Evolutionary conservation across 2,113 vertebrate species (phyloP), one percentile per base, ranked within the genome.

Genomic region (Sorex fumeus): DNA sequence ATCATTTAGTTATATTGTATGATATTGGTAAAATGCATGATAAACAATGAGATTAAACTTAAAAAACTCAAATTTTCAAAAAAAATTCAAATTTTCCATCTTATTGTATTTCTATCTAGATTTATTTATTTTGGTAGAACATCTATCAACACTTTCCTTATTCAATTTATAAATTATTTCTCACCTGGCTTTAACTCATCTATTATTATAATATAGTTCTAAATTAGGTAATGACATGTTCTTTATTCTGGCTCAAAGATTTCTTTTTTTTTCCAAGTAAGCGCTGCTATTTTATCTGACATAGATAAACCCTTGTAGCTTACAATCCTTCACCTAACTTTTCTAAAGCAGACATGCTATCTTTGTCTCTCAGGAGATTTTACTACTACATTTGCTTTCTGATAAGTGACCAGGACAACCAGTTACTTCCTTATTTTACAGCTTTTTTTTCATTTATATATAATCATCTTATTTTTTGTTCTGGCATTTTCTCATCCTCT

Each of bases 331-430:
- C 77, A 95, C 69, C 50, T 76, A 64, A 13, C 95, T 88, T 96
- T 25, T 93, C 70, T 96, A 94, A 89, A 88, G 88, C 76, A 96
- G 67, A 53, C 8, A 34, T 80, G 83, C 69, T 91, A 0, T 0
- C 69, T 92, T 92, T 94, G 94, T 76, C 47, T 34, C 43, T 88
- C 71, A 70, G 93, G 50, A 88, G 72, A 94, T 83, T 91, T 95
- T 93, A 94, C 66, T 87, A 6, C 32, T 96, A 92, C 19, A 78
- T 94, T 96, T 96, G 91, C 86, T 96, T 89, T 96, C 47, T 96
- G 50, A 72, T 96, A 91, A 81, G 53, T 76, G 82, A 97, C 45
- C 62, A 77, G 91, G 92, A 88, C 57, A 95, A 96, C 95, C 45
- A 93, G 87, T 93, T 93, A 23, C 91, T 92, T 91, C n/a, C 74